Evolutionary conservation across 2,797 vertebrate genomes (phyloP).

Genomic region (Leptodactylus fallax): DNA sequence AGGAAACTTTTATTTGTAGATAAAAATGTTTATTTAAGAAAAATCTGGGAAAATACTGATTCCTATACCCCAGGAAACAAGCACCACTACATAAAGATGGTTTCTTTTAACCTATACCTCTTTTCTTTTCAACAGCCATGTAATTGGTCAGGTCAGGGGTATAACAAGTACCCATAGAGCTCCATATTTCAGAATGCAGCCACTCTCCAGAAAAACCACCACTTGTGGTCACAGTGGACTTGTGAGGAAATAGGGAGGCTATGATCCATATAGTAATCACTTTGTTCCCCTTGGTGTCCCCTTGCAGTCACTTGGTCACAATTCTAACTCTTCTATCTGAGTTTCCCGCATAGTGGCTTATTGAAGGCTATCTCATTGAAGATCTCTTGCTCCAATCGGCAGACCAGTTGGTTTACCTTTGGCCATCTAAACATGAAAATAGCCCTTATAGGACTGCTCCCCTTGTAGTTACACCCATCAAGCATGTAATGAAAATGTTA

Average conservation of each 20-base stretch:
- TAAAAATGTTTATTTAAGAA: not conserved
- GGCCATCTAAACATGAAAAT: not conserved
- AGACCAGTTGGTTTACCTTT: not conserved
- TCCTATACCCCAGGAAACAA: not conserved
- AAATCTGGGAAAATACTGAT: not conserved
- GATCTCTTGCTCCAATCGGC: not conserved
- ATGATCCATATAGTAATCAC: not conserved
- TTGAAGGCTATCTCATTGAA: not conserved
- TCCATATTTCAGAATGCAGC: too few species aligned
- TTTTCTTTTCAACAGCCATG: not conserved
- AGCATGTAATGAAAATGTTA: too few species aligned
- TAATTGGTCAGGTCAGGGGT: not conserved
- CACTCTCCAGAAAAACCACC: too few species aligned
- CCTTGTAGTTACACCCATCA: too few species aligned
- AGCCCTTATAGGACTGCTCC: not conserved
- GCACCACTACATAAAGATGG: too few species aligned
- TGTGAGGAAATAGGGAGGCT: not conserved
- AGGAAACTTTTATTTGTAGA: not conserved
- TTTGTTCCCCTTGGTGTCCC: too few species aligned
- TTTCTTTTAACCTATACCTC: not conserved
- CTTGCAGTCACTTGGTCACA: too few species aligned
- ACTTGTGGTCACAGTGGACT: not conserved
- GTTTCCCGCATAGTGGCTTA: too few species aligned
- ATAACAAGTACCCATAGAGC: not conserved
- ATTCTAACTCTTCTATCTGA: too few species aligned